These are phyloP conservation scores for Cheilosia pagana DNA, from an alignment of 2,888 invertebrate species.

Conservation along the genomic window DNA sequence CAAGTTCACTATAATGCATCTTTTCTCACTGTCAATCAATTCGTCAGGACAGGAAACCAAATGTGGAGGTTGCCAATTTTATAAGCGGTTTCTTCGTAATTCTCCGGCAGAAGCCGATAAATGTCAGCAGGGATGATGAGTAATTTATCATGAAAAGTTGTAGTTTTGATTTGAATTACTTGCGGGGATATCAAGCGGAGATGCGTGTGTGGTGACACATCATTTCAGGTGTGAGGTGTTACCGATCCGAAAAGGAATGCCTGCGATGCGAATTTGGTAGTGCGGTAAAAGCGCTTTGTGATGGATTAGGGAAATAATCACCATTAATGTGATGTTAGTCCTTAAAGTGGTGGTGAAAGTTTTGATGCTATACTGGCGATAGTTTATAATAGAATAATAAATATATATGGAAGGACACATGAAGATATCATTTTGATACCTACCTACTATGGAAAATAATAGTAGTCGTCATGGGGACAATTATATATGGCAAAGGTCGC, in stretches of 20 bases:
- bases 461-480: too few relatives aligned
- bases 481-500: too few relatives aligned
- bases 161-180: slow-evolving; percentile 71
- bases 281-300: slow-evolving; percentile 61
- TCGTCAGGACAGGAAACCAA: slow-evolving; percentile 60
- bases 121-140: slow-evolving; percentile 70
- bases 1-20: slow-evolving; percentile 67
- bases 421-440: too few relatives aligned
- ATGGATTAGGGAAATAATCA: slow-evolving; percentile 57
- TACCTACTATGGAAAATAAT: too few relatives aligned
- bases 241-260: slow-evolving; percentile 49
- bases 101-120: slow-evolving; percentile 68
- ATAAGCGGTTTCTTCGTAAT: slow-evolving; percentile 66
- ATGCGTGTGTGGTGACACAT: slow-evolving; percentile 46
- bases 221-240: slow-evolving; percentile 59
- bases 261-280: slow-evolving; percentile 56
- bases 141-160: slow-evolving; percentile 73
- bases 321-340: slow-evolving; percentile 44
- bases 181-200: slow-evolving; percentile 45
- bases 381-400: too few relatives aligned
- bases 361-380: neutral
- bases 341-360: slow-evolving; percentile 59
- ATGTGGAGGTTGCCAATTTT: slow-evolving; percentile 69
- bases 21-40: slow-evolving; percentile 74
- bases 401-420: too few relatives aligned